phyloP scores from a whole-genome alignment of 2,797 vertebrate species.

The Epinephelus malabaricus region DNA sequence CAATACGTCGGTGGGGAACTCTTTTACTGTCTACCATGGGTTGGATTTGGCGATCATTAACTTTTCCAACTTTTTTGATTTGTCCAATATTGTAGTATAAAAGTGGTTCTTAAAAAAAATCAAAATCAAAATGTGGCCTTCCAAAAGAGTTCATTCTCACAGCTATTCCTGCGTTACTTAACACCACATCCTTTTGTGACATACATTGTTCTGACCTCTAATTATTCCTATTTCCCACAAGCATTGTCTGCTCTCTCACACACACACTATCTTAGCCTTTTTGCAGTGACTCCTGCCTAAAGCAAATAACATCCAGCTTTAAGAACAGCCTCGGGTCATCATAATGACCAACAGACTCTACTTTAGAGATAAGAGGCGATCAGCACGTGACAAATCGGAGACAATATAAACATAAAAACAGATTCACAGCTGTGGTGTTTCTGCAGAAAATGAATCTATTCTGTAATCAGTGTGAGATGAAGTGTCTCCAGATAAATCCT shows the following conservation, averaged over 20 bases:
- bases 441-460: not conserved
- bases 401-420: slow-evolving; percentile 22
- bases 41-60: too few relatives aligned
- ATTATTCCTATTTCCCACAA: not conserved
- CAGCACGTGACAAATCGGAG: slow-evolving; percentile 23
- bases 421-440: slow-evolving; percentile 6
- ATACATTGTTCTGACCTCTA: not conserved
- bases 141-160: not conserved
- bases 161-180: not conserved
- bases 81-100: not conserved
- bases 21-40: too few relatives aligned
- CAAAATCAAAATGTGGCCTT: not conserved
- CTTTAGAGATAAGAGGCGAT: slow-evolving; percentile 24
- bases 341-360: not conserved
- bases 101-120: not conserved
- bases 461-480: not conserved
- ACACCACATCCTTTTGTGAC: not conserved
- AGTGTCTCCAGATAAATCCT: slow-evolving; percentile 5
- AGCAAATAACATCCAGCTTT: slow-evolving; percentile 21
- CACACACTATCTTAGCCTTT: not conserved
- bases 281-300: not conserved
- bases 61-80: too few relatives aligned
- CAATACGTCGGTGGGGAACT: too few relatives aligned
- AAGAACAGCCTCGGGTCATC: not conserved
- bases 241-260: not conserved